A percentile compares a stretch with the other conserved stretches of the same genome.
phyloP scores from a whole-genome alignment of 2,888 invertebrate species.

The Coelinius sp. region DNA sequence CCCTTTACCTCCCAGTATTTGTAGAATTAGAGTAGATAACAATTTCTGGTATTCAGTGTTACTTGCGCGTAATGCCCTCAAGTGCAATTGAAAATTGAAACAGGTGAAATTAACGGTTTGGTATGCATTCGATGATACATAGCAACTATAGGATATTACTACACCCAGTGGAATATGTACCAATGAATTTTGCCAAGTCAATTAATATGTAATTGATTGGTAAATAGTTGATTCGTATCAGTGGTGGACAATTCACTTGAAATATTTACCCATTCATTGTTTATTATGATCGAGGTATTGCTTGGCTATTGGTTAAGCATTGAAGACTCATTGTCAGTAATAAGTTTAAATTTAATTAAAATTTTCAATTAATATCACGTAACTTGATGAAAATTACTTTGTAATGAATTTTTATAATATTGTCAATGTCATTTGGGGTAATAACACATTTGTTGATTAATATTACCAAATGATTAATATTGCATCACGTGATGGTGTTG shows the following conservation, averaged over 20 bases:
- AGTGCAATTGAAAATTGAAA: slow-evolving; percentile 7
- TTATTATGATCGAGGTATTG: neutral
- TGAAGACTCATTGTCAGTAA: neutral
- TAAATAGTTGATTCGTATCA: slow-evolving; percentile 8
- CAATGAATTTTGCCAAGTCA: neutral
- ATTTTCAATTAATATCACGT: neutral
- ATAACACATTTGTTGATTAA: neutral
- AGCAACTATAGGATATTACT: neutral
- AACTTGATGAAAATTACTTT: neutral
- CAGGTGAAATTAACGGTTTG: slow-evolving; percentile 1
- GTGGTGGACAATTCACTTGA: neutral
- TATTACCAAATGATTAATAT: neutral
- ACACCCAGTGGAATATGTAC: slow-evolving; percentile 7
- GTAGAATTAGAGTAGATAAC: slow-evolving; percentile 8
- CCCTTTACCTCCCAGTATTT: neutral
- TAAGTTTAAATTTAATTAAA: neutral
- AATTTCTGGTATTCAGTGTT: neutral
- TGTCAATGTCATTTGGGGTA: neutral
- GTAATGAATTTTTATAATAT: neutral
- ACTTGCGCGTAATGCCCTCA: neutral
- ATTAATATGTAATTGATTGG: slow-evolving; percentile 17
- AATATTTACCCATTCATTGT: neutral
- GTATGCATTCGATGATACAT: neutral
- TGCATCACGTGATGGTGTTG: neutral
- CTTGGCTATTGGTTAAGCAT: neutral